Conservation (phyloP, 2,113 vertebrate species). For the Alligator sinensis region DNA sequence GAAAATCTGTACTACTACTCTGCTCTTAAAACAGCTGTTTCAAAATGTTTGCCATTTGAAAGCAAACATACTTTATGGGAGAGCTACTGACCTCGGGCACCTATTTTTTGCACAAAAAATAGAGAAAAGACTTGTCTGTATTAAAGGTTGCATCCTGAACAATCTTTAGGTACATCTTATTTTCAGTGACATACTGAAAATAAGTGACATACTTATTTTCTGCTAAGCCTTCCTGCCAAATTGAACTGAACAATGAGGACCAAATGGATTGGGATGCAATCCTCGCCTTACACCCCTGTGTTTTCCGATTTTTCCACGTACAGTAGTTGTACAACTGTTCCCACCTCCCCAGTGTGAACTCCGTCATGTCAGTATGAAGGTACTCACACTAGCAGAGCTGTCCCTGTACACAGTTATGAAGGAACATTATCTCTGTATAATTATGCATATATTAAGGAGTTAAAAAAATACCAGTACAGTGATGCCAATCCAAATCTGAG, state of each 20-base stretch:
- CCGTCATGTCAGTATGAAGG: not conserved
- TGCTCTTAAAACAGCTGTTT: not conserved
- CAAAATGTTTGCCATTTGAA: not conserved
- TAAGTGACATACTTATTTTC: not conserved
- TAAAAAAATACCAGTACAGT: not conserved
- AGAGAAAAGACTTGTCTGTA: not conserved
- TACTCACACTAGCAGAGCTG: not conserved
- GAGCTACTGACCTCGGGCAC: not conserved
- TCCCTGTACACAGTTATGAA: not conserved
- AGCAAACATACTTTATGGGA: not conserved
- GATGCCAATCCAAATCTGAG: constrained; percentile 27
- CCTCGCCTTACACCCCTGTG: not conserved
- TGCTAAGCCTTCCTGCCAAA: not conserved
- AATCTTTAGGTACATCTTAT: not conserved
- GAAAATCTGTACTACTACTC: not conserved
- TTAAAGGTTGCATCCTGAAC: not conserved
- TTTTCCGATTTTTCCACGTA: not conserved
- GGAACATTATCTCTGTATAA: not conserved
- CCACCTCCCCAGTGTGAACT: not conserved
- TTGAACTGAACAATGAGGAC: not conserved
- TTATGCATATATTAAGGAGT: not conserved
- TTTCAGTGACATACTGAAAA: not conserved
- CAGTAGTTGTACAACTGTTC: not conserved
- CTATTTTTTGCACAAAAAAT: not conserved
- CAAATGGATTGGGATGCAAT: not conserved